Conservation (phyloP, 2,797 vertebrate species). For the Acomys russatus region DNA sequence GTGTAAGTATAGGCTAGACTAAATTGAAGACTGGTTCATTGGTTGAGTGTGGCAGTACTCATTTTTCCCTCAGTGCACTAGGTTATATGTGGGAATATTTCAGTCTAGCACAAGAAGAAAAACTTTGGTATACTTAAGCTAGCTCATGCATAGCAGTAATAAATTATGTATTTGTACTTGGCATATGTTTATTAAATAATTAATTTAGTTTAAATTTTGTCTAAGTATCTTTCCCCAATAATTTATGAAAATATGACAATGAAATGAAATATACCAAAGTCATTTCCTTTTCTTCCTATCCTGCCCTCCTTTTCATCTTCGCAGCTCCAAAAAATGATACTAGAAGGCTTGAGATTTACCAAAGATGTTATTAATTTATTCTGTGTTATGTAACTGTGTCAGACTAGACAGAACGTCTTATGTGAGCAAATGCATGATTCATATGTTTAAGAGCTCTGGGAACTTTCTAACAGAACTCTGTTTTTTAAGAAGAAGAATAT, state of each 20-base stretch:
- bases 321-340: neutral
- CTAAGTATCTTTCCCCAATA: constrained; percentile 79
- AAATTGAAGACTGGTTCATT: constrained; percentile 11
- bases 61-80: constrained; percentile 5
- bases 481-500: constrained; percentile 23
- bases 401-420: constrained; percentile 78
- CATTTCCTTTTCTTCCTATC: constrained; percentile 40
- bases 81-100: neutral
- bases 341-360: constrained; percentile 65
- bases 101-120: constrained; percentile 58
- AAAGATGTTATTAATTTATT: constrained; percentile 84
- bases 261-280: constrained; percentile 72
- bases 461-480: constrained; percentile 78
- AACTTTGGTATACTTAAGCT: constrained; percentile 68
- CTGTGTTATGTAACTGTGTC: constrained; percentile 79
- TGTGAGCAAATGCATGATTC: constrained; percentile 81
- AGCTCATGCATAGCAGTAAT: constrained; percentile 77
- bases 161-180: constrained; percentile 84
- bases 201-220: constrained; percentile 85
- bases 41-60: neutral
- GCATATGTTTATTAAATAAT: constrained; percentile 87
- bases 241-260: constrained; percentile 77
- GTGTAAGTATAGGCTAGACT: constrained; percentile 26
- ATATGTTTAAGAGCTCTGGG: constrained; percentile 81
- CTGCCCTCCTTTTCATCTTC: neutral